Evolutionary conservation across 2,888 invertebrate species (phyloP).

Genomic region (Rotaria macrura): DNA sequence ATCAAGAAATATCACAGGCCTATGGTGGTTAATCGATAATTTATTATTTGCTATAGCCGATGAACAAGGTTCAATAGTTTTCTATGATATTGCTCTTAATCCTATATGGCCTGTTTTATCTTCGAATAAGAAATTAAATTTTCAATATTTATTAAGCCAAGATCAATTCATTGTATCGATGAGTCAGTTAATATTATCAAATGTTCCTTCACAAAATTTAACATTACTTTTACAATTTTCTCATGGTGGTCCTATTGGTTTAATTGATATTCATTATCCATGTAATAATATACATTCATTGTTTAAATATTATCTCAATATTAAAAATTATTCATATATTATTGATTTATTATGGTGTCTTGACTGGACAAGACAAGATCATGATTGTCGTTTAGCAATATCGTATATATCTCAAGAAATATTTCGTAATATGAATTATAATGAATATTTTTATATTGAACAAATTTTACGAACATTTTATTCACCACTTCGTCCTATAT

Average conservation of each 20-base stretch:
- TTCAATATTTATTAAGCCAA: background rate
- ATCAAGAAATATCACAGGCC: background rate
- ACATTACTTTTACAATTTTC: constrained; percentile 2
- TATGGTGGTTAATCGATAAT: constrained; percentile 13
- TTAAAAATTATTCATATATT: background rate
- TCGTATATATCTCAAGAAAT: background rate
- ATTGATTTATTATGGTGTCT: constrained; percentile 19
- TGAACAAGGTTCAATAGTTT: background rate
- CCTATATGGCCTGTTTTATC: constrained; percentile 11
- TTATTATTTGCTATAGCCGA: background rate
- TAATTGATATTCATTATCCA: background rate
- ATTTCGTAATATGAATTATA: background rate
- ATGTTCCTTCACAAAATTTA: background rate
- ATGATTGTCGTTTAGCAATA: constrained; percentile 1
- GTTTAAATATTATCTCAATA: constrained; percentile 8
- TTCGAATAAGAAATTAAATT: background rate
- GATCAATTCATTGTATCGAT: background rate
- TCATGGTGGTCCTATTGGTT: background rate
- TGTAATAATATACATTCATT: background rate
- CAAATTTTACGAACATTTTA: constrained; percentile 17
- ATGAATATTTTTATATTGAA: background rate
- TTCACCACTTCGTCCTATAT: background rate
- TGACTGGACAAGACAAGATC: constrained; percentile 12
- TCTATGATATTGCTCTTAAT: constrained; percentile 17
- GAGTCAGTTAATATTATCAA: background rate